Conservation (phyloP, 2,797 vertebrate genomes). For the Platyrinchus mystaceus region DNA sequence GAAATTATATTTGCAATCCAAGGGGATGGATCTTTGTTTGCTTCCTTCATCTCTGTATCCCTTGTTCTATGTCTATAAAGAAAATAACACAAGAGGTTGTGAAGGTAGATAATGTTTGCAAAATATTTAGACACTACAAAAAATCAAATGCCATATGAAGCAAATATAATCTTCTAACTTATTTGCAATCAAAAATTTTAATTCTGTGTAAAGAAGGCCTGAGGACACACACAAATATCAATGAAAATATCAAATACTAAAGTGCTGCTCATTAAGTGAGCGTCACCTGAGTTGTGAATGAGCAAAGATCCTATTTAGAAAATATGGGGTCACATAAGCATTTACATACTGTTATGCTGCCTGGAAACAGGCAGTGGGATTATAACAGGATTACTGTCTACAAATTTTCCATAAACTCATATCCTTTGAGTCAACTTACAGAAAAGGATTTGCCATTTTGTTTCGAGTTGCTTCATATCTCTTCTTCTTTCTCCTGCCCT, state of each 20-base stretch:
- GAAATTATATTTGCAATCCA: neutral
- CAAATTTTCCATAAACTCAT: neutral
- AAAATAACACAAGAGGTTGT: neutral
- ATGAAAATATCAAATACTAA: neutral
- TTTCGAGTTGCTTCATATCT: neutral
- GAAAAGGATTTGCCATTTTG: neutral
- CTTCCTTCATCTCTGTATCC: neutral
- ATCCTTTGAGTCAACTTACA: neutral
- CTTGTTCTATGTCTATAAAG: neutral
- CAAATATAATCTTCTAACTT: neutral
- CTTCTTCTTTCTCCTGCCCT: neutral
- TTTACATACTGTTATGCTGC: neutral
- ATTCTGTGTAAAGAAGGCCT: neutral
- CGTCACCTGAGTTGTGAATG: neutral
- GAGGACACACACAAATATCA: neutral
- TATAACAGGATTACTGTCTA: neutral
- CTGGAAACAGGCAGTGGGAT: neutral
- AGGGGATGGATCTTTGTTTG: neutral
- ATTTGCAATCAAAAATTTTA: neutral
- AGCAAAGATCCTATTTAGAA: neutral
- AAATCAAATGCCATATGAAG: neutral
- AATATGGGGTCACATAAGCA: neutral
- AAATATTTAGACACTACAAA: neutral
- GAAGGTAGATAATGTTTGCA: neutral
- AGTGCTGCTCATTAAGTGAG: neutral